Percentiles rank a stretch among this genome's conserved stretches.
phyloP scores from a whole-genome alignment of 2,797 vertebrate species.

The Sebastes iracundus region DNA sequence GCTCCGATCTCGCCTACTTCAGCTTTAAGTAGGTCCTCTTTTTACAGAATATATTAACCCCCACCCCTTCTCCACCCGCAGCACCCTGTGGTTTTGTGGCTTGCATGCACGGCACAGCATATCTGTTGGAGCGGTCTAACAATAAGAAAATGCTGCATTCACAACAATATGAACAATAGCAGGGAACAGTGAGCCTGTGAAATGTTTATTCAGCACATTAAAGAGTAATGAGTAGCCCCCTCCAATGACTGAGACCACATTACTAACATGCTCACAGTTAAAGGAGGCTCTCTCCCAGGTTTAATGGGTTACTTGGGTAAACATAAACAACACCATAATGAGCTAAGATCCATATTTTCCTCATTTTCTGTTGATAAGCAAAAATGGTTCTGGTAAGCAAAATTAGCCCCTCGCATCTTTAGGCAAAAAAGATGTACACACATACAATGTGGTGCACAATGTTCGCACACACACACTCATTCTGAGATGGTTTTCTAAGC shows the following conservation, averaged over 20 bases:
- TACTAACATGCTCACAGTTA: conserved; percentile 73
- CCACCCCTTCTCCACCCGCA: background rate
- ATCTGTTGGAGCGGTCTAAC: conserved; percentile 61
- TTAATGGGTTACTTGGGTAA: conserved; percentile 80
- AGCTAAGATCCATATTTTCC: conserved; percentile 75
- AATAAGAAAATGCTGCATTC: conserved; percentile 81
- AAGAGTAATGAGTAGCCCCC: conserved; percentile 81
- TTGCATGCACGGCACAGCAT: conserved; percentile 54
- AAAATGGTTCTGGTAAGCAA: conserved; percentile 73
- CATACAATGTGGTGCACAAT: background rate
- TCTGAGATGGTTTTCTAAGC: conserved; percentile 14
- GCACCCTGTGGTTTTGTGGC: conserved; percentile 51
- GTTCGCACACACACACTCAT: conserved; percentile 7
- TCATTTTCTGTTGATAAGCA: conserved; percentile 78
- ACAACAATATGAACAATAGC: conserved; percentile 84
- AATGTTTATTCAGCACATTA: conserved; percentile 87
- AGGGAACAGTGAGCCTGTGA: conserved; percentile 61
- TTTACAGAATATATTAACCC: conserved; percentile 36
- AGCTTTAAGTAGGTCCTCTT: background rate
- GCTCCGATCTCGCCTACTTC: no score
- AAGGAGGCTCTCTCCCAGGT: conserved; percentile 61
- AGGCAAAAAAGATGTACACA: conserved; percentile 54
- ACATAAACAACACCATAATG: conserved; percentile 81
- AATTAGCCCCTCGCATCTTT: conserved; percentile 67
- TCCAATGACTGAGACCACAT: conserved; percentile 78